Conservation (phyloP, 2,888 invertebrate genomes). For the Incurvaria masculella region DNA sequence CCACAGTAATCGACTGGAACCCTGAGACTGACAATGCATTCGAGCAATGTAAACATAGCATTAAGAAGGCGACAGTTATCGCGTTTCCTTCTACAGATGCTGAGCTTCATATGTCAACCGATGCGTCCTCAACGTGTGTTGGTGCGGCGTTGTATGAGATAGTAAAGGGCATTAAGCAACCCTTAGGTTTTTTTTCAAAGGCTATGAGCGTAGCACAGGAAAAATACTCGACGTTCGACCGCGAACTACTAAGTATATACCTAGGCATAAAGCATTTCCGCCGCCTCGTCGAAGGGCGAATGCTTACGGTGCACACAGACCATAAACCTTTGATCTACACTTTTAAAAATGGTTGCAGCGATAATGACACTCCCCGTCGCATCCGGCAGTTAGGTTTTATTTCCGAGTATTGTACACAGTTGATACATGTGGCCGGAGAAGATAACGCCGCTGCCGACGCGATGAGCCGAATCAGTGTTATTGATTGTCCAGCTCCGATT, state of each 20-base stretch:
- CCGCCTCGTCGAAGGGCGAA: constrained; percentile 7
- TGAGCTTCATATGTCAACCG: constrained; percentile 8
- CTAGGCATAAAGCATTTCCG: constrained; percentile 9
- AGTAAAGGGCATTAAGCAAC: constrained; percentile 7
- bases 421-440: not conserved
- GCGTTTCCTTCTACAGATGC: constrained; percentile 1
- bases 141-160: constrained; percentile 10
- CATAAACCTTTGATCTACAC: constrained; percentile 4
- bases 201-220: constrained; percentile 8
- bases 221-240: constrained; percentile 12
- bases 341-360: not conserved
- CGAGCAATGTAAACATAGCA: constrained; percentile 4
- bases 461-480: not conserved
- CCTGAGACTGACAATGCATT: constrained; percentile 2
- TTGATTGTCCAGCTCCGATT: not conserved
- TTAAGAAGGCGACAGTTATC: constrained; percentile 3
- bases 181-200: constrained; percentile 12
- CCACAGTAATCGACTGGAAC: constrained; percentile 8
- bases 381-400: not conserved
- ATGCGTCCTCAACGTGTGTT: constrained; percentile 7
- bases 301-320: constrained; percentile 8
- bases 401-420: not conserved
- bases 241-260: constrained; percentile 12
- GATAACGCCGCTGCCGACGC: not conserved
- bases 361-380: not conserved